Percentiles rank a stretch among this genome's conserved stretches.
phyloP scores from a whole-genome alignment of 2,797 vertebrate genomes.

The Thunnus albacares region DNA sequence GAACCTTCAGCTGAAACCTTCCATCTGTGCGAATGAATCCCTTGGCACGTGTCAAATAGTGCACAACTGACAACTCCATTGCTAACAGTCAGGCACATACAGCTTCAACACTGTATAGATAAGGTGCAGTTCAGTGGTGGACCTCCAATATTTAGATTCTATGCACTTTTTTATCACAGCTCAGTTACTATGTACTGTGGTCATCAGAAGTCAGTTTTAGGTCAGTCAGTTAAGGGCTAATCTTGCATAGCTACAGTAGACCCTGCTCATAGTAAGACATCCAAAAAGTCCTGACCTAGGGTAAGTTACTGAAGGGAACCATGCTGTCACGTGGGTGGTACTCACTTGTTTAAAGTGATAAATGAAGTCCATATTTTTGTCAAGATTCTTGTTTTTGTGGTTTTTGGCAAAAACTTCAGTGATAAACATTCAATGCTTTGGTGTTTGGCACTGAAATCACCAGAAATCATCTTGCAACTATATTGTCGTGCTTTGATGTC shows the following conservation, averaged over 20 bases:
- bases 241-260: constrained; percentile 14
- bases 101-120: not conserved
- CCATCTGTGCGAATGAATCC: constrained; percentile 43
- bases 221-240: constrained; percentile 32
- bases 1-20: constrained; percentile 48
- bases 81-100: constrained; percentile 26
- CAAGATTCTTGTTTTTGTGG: constrained; percentile 62
- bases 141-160: not conserved
- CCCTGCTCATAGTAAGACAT: constrained; percentile 29
- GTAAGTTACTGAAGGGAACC: constrained; percentile 52
- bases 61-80: constrained; percentile 33
- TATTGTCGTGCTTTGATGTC: constrained; percentile 63
- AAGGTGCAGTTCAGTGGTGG: constrained; percentile 5
- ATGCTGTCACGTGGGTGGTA: constrained; percentile 65
- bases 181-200: constrained; percentile 17
- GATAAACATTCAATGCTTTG: constrained; percentile 61
- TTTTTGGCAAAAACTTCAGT: constrained; percentile 61
- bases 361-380: constrained; percentile 67
- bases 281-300: constrained; percentile 24
- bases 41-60: constrained; percentile 26
- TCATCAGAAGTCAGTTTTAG: constrained; percentile 18
- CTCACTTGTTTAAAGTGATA: constrained; percentile 63
- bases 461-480: constrained; percentile 63
- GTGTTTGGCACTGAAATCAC: constrained; percentile 54
- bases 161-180: constrained; percentile 4